Base-by-base conservation (phyloP, 2,888 invertebrate genomes). In the Mystacides longicornis region DNA sequence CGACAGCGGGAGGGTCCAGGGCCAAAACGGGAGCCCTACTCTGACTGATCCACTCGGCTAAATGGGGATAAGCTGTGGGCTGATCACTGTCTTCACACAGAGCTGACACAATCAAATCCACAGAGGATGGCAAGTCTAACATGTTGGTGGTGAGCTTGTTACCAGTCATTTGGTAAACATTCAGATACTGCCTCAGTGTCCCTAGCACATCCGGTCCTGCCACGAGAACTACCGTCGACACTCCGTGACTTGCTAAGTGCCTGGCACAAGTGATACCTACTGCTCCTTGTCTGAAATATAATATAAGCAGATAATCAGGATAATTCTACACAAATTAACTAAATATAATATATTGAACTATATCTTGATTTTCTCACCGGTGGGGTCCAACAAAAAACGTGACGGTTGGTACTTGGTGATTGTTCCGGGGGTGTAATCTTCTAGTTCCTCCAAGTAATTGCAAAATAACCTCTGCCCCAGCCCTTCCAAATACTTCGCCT, bases 331-430 rank as follows among this genome's bases (percentile, higher is more conserved):
- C n/a, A n/a, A n/a, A n/a, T n/a, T n/a, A n/a, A n/a, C n/a, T n/a
- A n/a, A n/a, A n/a, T n/a, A n/a, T n/a, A n/a, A n/a, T n/a, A n/a
- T n/a, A n/a, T n/a, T n/a, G n/a, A n/a, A n/a, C n/a, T n/a, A n/a
- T n/a, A n/a, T n/a, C n/a, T n/a, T n/a, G 37, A 37, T 14, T 14
- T 54, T 61, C 67, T 66, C 78, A 78, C 66, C 77, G 76, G 70
- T 88, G 85, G 23, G 86, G 79, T 49, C 83, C 84, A 63, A 83
- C 84, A 57, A 93, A 76, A 59, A 88, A 83, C 54, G 86, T 87
- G 49, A 90, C 89, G 48, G 81, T 81, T 53, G 93, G 93, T 79
- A 85, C 81, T 73, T 94, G 94, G 74, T 94, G 94, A 60, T 85
- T 85, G 72, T 94, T 94, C 65, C 87, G 83, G 47, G 92, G 87